Conservation (phyloP, 92 coral and sea anemone genomes). For the Siderastrea radians region DNA sequence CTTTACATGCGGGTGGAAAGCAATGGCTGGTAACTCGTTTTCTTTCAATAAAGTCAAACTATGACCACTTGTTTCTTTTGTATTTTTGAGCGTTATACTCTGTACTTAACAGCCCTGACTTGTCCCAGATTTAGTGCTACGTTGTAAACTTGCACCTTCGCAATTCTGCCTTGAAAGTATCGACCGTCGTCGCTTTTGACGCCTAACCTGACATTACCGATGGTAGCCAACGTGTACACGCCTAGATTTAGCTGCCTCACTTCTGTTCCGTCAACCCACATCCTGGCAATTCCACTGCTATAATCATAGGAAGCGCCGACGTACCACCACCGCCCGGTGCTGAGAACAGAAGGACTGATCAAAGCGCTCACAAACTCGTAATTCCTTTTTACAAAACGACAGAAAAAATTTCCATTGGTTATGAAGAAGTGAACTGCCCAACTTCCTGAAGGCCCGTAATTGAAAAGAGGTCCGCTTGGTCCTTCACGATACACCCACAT, state of each 20-base stretch:
- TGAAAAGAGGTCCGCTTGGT: conserved; percentile 18
- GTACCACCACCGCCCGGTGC: conserved; percentile 6
- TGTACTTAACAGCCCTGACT: conserved; percentile 1
- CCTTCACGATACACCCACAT: conserved; percentile 36
- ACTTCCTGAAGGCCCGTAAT: conserved; percentile 17
- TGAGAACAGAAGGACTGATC: neutral
- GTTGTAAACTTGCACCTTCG: conserved; percentile 41
- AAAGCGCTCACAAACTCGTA: neutral
- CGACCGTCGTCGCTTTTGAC: conserved; percentile 28
- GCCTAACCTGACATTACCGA: conserved; percentile 23
- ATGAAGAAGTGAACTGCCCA: conserved; percentile 28
- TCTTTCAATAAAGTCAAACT: too few species aligned
- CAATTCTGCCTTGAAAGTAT: conserved; percentile 36
- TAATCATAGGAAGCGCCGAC: conserved; percentile 35
- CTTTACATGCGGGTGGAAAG: too few species aligned
- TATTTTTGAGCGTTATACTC: conserved; percentile 1
- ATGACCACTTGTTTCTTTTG: too few species aligned
- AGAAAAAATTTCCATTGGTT: neutral
- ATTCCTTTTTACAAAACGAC: conserved; percentile 5
- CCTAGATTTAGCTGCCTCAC: neutral
- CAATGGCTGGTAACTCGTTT: too few species aligned
- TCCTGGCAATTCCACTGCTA: conserved; percentile 21
- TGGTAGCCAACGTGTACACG: conserved; percentile 1
- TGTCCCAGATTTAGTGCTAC: conserved; percentile 18
- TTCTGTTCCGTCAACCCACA: conserved; percentile 24